phyloP scores from a whole-genome alignment of 2,797 vertebrate species.

The Vireo griseus region DNA sequence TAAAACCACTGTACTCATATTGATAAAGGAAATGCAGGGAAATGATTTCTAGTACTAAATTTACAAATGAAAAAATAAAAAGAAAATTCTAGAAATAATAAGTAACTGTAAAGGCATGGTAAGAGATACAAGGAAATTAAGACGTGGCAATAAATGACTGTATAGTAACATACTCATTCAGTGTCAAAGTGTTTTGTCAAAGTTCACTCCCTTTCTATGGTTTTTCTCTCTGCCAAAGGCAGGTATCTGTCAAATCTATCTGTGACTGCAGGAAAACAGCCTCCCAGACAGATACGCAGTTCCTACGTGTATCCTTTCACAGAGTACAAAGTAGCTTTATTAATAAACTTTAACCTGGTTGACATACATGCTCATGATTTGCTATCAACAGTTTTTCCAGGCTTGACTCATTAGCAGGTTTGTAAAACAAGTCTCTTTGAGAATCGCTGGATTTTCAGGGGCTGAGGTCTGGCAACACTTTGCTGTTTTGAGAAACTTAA shows the following conservation, averaged over 20 bases:
- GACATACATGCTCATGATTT: fast-evolving
- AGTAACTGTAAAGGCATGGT: background rate
- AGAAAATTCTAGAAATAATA: background rate
- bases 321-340: background rate
- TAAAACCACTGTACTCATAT: background rate
- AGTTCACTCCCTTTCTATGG: background rate
- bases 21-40: background rate
- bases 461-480: background rate
- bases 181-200: background rate
- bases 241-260: background rate
- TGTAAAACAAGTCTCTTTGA: background rate
- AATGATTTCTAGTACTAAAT: background rate
- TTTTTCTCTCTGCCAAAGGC: background rate
- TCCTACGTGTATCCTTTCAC: fast-evolving
- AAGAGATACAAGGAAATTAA: background rate
- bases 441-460: background rate
- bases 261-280: background rate
- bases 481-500: background rate
- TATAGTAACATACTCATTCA: background rate
- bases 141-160: background rate
- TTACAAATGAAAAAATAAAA: background rate
- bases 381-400: background rate
- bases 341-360: background rate
- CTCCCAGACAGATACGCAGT: background rate
- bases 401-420: background rate